A percentile compares a stretch with the other conserved stretches of the same genome.
These are phyloP conservation scores for Whitmania pigra DNA, from an alignment of 1,140 invertebrate genomes.

Conservation along the genomic window DNA sequence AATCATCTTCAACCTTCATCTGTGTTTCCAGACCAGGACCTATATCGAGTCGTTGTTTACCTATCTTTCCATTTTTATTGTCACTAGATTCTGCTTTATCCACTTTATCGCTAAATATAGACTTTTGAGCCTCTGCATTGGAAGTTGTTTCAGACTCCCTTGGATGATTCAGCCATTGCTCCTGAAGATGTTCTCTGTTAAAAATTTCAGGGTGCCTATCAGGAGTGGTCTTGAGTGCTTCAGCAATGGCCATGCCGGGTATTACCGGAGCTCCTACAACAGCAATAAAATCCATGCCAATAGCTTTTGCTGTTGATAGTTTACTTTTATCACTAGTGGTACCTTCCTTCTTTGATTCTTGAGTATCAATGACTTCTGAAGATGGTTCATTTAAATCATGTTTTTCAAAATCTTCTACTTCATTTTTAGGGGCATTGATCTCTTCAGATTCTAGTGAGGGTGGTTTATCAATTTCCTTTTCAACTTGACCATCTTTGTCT, in stretches of 20 bases:
- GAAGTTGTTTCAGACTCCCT: too few species aligned
- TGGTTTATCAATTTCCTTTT: too few species aligned
- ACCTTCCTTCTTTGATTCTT: neutral
- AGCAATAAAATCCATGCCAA: conserved; percentile 12
- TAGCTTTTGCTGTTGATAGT: conserved; percentile 16
- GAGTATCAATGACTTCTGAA: neutral
- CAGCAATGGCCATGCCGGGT: conserved; percentile 17
- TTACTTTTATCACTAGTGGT: neutral
- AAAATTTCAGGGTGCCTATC: conserved; percentile 5
- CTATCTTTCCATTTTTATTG: too few species aligned
- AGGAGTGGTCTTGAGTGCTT: conserved; percentile 3
- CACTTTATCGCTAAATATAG: too few species aligned
- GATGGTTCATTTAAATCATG: neutral
- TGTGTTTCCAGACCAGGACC: too few species aligned
- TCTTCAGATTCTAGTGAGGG: neutral
- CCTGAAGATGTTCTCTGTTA: conserved; percentile 2
- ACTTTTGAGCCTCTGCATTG: too few species aligned
- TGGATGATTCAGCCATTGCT: neutral
- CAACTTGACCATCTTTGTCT: too few species aligned
- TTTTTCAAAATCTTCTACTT: neutral
- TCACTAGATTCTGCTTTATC: too few species aligned
- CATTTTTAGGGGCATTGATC: neutral
- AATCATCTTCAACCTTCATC: too few species aligned
- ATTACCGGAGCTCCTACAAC: conserved; percentile 15
- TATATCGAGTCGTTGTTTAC: too few species aligned